Conservation (phyloP, 2,113 vertebrate genomes). For the Machaerirhynchus nigripectus region DNA sequence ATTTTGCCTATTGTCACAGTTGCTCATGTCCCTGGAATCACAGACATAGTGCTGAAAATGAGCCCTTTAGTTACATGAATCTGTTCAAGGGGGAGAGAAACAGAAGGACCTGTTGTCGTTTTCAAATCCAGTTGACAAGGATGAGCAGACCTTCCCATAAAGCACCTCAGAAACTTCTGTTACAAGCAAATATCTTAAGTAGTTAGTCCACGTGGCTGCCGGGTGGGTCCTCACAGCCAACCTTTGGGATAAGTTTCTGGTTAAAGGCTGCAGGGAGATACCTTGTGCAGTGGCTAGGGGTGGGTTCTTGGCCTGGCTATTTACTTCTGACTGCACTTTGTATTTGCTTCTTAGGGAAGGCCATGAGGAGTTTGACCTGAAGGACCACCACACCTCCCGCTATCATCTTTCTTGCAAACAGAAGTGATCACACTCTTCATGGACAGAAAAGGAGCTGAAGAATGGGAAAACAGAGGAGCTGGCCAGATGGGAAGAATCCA, state of each 20-base stretch:
- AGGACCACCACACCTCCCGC: constrained; percentile 83
- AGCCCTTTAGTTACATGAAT: not conserved
- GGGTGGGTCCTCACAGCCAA: not conserved
- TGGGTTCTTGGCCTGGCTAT: not conserved
- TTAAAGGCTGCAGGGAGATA: not conserved
- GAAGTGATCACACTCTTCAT: not conserved
- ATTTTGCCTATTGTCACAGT: not conserved
- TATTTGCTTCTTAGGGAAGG: constrained; percentile 82
- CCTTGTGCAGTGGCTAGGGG: not conserved
- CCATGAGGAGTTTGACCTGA: constrained; percentile 90
- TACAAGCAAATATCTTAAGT: not conserved
- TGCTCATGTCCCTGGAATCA: not conserved
- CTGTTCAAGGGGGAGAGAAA: not conserved
- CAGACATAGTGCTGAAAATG: not conserved
- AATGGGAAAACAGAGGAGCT: not conserved
- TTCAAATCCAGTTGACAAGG: not conserved
- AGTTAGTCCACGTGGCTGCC: not conserved
- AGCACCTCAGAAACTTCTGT: not conserved
- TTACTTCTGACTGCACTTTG: not conserved
- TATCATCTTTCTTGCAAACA: constrained; percentile 75
- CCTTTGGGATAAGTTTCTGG: not conserved
- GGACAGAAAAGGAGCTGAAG: not conserved
- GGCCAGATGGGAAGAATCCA: not conserved
- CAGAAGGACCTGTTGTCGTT: not conserved
- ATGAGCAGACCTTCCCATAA: not conserved